Evolutionary conservation across 92 coral and sea anemone genomes (phyloP).

Genomic region (Scolanthus callimorphus): DNA sequence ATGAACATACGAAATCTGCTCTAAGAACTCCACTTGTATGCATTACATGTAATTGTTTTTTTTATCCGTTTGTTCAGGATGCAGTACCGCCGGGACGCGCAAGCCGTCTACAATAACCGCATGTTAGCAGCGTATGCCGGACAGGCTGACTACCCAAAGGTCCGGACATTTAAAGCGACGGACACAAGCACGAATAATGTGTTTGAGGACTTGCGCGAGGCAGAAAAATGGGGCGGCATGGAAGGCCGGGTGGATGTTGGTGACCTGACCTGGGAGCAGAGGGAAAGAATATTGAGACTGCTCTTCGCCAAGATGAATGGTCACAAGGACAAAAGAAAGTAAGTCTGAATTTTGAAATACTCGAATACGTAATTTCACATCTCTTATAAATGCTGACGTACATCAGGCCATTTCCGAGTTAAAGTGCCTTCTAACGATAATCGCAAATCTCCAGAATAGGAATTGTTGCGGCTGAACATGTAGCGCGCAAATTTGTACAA

Average conservation of each 20-base stretch:
- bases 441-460: too few species aligned
- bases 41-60: too few species aligned
- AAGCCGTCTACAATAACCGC: conserved; percentile 87
- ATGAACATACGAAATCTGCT: too few species aligned
- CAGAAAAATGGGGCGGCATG: conserved; percentile 95
- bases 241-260: conserved; percentile 91
- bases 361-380: too few species aligned
- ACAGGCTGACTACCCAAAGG: conserved; percentile 78
- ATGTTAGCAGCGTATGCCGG: conserved; percentile 96
- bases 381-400: too few species aligned
- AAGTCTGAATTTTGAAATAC: too few species aligned
- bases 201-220: conserved; percentile 89
- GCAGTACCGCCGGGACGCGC: conserved; percentile 95
- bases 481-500: too few species aligned
- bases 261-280: conserved; percentile 97
- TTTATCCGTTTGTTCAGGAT: conserved; percentile 34
- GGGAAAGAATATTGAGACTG: conserved; percentile 86
- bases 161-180: conserved; percentile 85
- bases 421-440: too few species aligned
- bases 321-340: conserved; percentile 77
- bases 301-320: conserved; percentile 97
- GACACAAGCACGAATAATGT: conserved; percentile 97
- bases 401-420: too few species aligned
- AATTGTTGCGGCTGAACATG: too few species aligned
- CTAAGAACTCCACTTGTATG: too few species aligned